phyloP scores from a whole-genome alignment of 2,888 invertebrate species.

The Tribolium freemani region DNA sequence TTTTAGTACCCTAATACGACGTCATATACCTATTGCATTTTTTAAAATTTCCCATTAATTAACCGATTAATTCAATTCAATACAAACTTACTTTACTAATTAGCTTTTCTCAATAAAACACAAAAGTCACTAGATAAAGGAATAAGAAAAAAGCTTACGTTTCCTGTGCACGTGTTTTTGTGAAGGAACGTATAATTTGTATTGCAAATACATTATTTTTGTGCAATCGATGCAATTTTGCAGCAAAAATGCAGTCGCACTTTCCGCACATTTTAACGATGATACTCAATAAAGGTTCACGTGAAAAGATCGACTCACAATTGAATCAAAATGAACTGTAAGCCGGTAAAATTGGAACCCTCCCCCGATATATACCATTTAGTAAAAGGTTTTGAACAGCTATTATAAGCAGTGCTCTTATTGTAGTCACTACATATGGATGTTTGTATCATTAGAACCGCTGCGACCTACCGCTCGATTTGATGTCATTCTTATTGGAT shows the following conservation, averaged over 20 bases:
- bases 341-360: constrained; percentile 48
- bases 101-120: too few relatives aligned
- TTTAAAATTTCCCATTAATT: too few relatives aligned
- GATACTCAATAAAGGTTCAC: constrained; percentile 30
- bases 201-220: neutral
- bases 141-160: too few relatives aligned
- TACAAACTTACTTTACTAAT: too few relatives aligned
- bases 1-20: too few relatives aligned
- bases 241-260: constrained; percentile 11
- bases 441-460: constrained; percentile 43
- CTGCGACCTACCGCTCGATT: constrained; percentile 36
- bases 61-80: too few relatives aligned
- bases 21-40: too few relatives aligned
- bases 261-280: constrained; percentile 33
- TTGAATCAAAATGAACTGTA: constrained; percentile 48
- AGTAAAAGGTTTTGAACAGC: constrained; percentile 45
- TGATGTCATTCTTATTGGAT: constrained; percentile 45
- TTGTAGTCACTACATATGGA: constrained; percentile 41
- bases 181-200: too few relatives aligned
- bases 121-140: too few relatives aligned
- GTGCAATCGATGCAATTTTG: neutral
- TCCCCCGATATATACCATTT: constrained; percentile 43
- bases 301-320: constrained; percentile 42
- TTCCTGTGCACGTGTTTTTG: too few relatives aligned
- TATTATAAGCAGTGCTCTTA: constrained; percentile 40